Base-by-base conservation (phyloP, 2,888 invertebrate species). In the Chorisops tibialis region DNA sequence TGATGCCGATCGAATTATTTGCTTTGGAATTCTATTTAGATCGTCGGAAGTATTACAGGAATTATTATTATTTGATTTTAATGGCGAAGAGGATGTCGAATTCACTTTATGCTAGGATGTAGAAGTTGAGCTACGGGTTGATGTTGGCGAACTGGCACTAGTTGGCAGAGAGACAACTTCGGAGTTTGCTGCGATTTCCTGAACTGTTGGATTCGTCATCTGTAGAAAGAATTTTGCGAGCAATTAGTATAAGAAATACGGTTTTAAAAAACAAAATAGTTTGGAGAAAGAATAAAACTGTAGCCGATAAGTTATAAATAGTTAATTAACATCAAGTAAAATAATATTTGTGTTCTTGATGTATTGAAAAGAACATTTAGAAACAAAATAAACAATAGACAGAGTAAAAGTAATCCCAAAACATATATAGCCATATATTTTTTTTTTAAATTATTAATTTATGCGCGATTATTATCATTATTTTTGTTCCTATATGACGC, bases 131-230 rank as follows among this genome's bases (percentile, higher is more conserved):
- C 65, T 65, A 12, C 64, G 62, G 18, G 59, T 59, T 39, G 65
- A 67, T 47, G 64, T 65, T 63, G 67, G 67, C 59, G 67, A 67
- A 38, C 63, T 64, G 18, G 62, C 43, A 38, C 60, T 64, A 64
- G 56, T 66, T 59, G 48, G 64, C 59, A 64, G 63, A 62, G 67
- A 67, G 66, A 41, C 67, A 68, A 50, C 66, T 65, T 64, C 68
- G 59, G 64, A 59, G 61, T 51, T 65, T 30, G 63, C 41, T 63
- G 50, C 62, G 63, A 48, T 56, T 51, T 64, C 64, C 62, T 59
- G 63, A 30, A 18, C 47, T 61, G 48, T 63, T 64, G 51, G 54
- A 62, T 59, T 68, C 68, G 50, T 68, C 68, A 62, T 68, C 68
- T 68, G 35, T 9, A 21, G 7, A 54, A 41, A 49, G 12, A 43